Conservation (phyloP, 2,113 vertebrate species). For the Clupea harengus region DNA sequence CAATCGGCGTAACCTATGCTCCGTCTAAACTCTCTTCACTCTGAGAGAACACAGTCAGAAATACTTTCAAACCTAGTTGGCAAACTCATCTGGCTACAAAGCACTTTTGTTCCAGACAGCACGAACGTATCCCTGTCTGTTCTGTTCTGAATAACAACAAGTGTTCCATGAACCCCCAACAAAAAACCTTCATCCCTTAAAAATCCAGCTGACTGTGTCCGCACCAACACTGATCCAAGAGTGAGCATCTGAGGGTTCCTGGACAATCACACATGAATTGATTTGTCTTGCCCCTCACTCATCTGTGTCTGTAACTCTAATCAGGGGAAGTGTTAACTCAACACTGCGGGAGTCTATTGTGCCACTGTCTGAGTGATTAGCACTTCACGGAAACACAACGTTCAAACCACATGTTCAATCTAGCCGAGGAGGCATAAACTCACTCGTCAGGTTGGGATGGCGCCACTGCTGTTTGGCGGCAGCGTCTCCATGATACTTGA, state of each 20-base stretch:
- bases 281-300: neutral
- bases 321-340: neutral
- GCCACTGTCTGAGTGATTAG: neutral
- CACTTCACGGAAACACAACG: neutral
- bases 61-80: neutral
- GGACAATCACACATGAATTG: constrained; percentile 1
- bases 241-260: neutral
- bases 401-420: neutral
- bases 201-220: neutral
- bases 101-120: neutral
- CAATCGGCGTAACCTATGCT: neutral
- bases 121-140: neutral
- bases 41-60: neutral
- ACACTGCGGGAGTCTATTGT: neutral
- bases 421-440: neutral
- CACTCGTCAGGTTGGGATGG: neutral
- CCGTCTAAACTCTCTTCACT: neutral
- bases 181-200: neutral
- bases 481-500: constrained; percentile 23
- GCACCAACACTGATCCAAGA: neutral
- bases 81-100: neutral
- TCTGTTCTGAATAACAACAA: neutral
- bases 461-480: neutral
- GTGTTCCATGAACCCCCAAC: neutral
- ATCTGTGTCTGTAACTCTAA: neutral